A percentile compares a stretch with the other conserved stretches of the same genome.
These are phyloP conservation scores for Pavo muticus DNA, from an alignment of 2,113 vertebrate species.

Conservation along the genomic window DNA sequence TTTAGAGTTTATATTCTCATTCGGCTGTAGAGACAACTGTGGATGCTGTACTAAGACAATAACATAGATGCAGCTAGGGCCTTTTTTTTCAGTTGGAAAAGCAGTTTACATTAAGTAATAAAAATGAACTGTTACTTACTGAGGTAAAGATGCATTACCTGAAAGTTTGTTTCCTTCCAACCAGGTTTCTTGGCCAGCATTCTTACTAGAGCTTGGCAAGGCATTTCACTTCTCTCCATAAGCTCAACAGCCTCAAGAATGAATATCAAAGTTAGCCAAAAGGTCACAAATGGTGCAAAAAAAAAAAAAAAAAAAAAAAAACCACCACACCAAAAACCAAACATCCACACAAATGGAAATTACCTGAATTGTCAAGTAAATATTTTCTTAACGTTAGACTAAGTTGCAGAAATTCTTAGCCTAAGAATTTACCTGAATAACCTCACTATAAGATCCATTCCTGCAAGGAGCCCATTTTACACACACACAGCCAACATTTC, in stretches of 20 bases:
- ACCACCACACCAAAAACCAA: neutral
- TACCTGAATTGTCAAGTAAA: neutral
- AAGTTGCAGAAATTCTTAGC: neutral
- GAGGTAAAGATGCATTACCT: conserved; percentile 79
- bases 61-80: neutral
- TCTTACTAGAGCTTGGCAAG: conserved; percentile 94
- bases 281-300: neutral
- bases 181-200: conserved; percentile 99
- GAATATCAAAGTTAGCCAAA: neutral
- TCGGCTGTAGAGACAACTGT: neutral
- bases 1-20: neutral
- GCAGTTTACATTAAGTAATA: neutral
- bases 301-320: neutral
- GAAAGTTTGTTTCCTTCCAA: conserved; percentile 99
- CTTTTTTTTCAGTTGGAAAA: neutral
- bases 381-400: neutral
- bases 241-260: conserved; percentile 89
- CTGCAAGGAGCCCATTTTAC: neutral
- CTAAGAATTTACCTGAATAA: neutral
- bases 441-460: neutral
- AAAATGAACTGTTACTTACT: neutral
- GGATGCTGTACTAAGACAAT: neutral
- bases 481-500: neutral
- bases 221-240: conserved; percentile 90
- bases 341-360: neutral